phyloP scores from a whole-genome alignment of 2,888 invertebrate species.

The Thera britannica region DNA sequence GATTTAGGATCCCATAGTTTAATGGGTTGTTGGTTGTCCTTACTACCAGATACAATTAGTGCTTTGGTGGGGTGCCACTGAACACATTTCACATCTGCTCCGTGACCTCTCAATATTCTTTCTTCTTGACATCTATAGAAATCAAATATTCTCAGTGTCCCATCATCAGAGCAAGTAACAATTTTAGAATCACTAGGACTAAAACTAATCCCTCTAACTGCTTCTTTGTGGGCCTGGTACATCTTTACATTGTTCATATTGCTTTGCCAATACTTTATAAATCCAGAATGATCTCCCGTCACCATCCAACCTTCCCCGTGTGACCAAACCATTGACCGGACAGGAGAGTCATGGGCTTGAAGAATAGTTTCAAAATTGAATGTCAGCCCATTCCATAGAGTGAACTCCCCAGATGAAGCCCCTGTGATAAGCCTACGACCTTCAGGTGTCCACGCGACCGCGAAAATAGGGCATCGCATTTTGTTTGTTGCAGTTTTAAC shows the following conservation, averaged over 20 bases:
- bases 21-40: conserved; percentile 99
- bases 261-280: conserved; percentile 99
- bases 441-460: conserved; percentile 99
- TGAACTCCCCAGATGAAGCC: conserved; percentile 99
- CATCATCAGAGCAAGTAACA: conserved; percentile 99
- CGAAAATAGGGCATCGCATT: conserved; percentile 99
- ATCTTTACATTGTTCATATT: conserved; percentile 99
- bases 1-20: conserved; percentile 99
- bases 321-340: conserved; percentile 99
- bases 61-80: conserved; percentile 99
- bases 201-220: conserved; percentile 99
- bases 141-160: conserved; percentile 99
- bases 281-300: conserved; percentile 99
- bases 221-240: conserved; percentile 99
- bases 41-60: conserved; percentile 98
- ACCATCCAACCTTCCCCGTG: conserved; percentile 99
- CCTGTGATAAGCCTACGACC: conserved; percentile 98
- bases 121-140: conserved; percentile 99
- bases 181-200: conserved; percentile 99
- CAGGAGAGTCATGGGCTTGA: conserved; percentile 99
- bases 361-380: conserved; percentile 99
- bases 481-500: conserved; percentile 99
- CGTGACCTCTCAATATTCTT: conserved; percentile 96
- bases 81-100: conserved; percentile 99
- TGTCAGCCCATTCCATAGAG: conserved; percentile 99